phyloP scores from a whole-genome alignment of 2,113 vertebrate species.

The Upupa epops region DNA sequence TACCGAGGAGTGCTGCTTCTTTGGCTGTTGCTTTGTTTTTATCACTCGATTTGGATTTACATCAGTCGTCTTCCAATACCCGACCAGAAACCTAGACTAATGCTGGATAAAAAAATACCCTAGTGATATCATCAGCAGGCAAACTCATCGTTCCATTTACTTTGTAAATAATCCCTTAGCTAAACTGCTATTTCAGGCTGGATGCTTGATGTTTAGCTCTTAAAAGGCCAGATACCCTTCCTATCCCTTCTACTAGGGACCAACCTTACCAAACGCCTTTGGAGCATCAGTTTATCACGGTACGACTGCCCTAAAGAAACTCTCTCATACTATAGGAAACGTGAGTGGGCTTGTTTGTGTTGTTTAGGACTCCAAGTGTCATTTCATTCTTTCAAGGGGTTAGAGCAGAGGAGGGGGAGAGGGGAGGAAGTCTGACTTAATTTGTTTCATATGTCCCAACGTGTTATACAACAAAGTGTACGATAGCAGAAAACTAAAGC shows the following conservation, averaged over 20 bases:
- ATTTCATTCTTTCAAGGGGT: slow-evolving; percentile 65
- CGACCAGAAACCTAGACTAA: slow-evolving; percentile 41
- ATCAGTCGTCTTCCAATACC: slow-evolving; percentile 10
- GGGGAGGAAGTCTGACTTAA: slow-evolving; percentile 69
- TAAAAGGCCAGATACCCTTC: slow-evolving; percentile 36
- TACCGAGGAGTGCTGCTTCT: slow-evolving; percentile 8
- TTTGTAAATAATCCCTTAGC: slow-evolving; percentile 49
- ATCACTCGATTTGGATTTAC: neutral
- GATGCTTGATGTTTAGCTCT: slow-evolving; percentile 19
- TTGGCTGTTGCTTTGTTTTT: neutral
- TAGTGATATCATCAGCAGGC: slow-evolving; percentile 48
- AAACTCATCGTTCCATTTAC: slow-evolving; percentile 36
- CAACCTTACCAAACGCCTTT: slow-evolving; percentile 24
- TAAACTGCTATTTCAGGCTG: slow-evolving; percentile 40
- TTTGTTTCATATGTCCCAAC: slow-evolving; percentile 61
- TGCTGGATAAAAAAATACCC: neutral
- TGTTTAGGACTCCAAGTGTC: slow-evolving; percentile 63
- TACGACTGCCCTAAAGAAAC: slow-evolving; percentile 14
- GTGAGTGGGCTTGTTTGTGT: slow-evolving; percentile 48
- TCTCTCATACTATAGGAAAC: slow-evolving; percentile 25
- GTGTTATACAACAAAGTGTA: slow-evolving; percentile 65
- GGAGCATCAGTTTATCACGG: slow-evolving; percentile 21
- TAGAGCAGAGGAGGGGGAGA: slow-evolving; percentile 54
- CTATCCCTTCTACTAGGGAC: slow-evolving; percentile 61
- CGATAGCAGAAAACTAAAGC: slow-evolving; percentile 51